Evolutionary conservation across 2,113 vertebrate species (phyloP), one percentile per base, ranked within the genome.

Genomic region (Zapornia atra): DNA sequence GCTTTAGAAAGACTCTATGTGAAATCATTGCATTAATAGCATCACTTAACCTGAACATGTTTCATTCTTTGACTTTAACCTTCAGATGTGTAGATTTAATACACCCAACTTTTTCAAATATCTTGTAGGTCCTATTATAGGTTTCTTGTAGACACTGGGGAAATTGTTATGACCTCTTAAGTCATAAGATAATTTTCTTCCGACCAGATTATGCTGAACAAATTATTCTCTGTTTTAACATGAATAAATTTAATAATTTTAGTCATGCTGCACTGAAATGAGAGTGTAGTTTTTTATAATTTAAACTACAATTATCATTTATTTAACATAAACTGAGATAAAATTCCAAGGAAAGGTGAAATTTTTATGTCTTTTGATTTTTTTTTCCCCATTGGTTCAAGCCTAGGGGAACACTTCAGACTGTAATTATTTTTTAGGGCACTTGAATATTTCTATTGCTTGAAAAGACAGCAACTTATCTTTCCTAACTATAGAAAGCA

Each of bases 221-320:
- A 94, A 97, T 94, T 94, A 83, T 82, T 96, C 78, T 95, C 72
- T 36, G 19, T 92, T 96, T 97, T 94, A 98, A 95, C 70, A 91
- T 90, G 69, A 97, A 82, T 88, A 91, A 84, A 33, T 85, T 90
- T 86, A 89, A 96, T 78, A 79, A 93, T 95, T 95, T 97, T 75
- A 81, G 38, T 86, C 63, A 11, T 65, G 61, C n/a, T 84, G 59
- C 68, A 65, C 69, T 61, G 42, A 95, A 97, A 85, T 29, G n/a
- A 88, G 54, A 96, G 61, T 86, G 46, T 60, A 57, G 40, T 56
- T 91, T 38, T 85, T 91, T 93, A 85, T 86, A 90, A 97, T 89
- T 97, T 95, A 93, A 95, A 88, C 9, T 79, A 33, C n/a, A 97
- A 92, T 93, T 90, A 82, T 88, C 5, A 57, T 93, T 97, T 95